Evolutionary conservation across 2,888 invertebrate species (phyloP).

Genomic region (Stenolophus ochropezus): DNA sequence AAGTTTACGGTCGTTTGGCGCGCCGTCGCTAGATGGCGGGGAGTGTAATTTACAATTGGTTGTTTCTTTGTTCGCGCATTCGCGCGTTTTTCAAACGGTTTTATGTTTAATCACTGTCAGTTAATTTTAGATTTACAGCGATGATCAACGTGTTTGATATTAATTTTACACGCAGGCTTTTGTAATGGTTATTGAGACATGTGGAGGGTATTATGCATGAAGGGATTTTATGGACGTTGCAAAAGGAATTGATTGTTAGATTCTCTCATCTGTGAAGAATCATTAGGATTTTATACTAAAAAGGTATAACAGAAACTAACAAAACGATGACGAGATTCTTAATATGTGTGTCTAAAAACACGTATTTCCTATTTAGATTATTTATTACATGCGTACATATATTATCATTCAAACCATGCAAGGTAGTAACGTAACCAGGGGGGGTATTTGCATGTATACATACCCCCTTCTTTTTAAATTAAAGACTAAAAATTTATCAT

Average conservation of each 20-base stretch:
- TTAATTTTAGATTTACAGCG: slow-evolving; percentile 53
- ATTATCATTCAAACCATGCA: too few species aligned
- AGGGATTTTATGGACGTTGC: neutral
- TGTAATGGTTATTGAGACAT: slow-evolving; percentile 40
- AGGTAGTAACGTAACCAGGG: too few species aligned
- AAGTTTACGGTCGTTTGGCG: slow-evolving; percentile 49
- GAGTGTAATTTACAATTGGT: slow-evolving; percentile 45
- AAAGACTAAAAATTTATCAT: too few species aligned
- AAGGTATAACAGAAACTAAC: neutral
- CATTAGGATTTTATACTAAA: neutral
- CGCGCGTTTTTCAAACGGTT: slow-evolving; percentile 46
- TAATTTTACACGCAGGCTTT: slow-evolving; percentile 26
- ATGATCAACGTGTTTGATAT: slow-evolving; percentile 49
- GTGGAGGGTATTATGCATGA: neutral
- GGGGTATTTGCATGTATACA: too few species aligned
- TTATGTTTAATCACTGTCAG: slow-evolving; percentile 57
- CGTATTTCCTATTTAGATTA: too few species aligned
- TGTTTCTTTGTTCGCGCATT: slow-evolving; percentile 35
- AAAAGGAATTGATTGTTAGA: neutral
- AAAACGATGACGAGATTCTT: too few species aligned
- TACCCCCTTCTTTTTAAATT: too few species aligned
- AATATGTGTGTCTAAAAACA: too few species aligned
- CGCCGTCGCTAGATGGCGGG: slow-evolving; percentile 30
- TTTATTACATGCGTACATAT: too few species aligned
- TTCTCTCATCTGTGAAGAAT: neutral